Conservation (phyloP, 1,140 invertebrate species). For the Pseudobourletiella spinata region DNA sequence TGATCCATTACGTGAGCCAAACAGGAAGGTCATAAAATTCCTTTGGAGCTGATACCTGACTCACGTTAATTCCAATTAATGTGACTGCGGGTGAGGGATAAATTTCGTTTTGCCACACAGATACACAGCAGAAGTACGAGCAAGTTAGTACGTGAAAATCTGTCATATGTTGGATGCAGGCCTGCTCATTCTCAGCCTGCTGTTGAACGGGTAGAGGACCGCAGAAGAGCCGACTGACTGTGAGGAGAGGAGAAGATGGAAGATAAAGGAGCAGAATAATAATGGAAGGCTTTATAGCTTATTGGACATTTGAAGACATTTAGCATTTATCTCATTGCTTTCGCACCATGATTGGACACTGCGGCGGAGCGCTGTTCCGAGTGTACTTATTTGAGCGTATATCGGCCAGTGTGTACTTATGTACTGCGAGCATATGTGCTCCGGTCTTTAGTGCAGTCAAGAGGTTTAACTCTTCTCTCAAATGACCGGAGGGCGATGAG, state of each 20-base stretch:
- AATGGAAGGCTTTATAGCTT: not conserved
- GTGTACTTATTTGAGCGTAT: too few species aligned
- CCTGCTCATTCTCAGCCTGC: not conserved
- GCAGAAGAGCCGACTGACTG: not conserved
- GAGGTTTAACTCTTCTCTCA: not conserved
- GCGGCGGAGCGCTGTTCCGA: too few species aligned
- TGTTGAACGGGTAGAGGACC: too few species aligned
- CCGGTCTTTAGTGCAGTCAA: not conserved
- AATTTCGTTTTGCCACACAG: not conserved
- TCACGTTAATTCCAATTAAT: slow-evolving; percentile 33
- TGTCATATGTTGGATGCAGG: not conserved
- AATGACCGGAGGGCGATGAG: slow-evolving; percentile 6
- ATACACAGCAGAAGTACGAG: too few species aligned
- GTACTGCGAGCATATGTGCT: not conserved
- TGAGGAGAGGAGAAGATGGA: not conserved
- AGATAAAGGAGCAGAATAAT: not conserved
- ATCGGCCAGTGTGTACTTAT: too few species aligned
- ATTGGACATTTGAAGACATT: not conserved
- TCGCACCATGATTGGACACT: not conserved
- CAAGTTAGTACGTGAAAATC: too few species aligned
- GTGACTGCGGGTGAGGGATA: slow-evolving; percentile 12
- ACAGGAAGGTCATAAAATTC: slow-evolving; percentile 28
- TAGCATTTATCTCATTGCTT: not conserved
- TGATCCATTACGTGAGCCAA: too few species aligned
- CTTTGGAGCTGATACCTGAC: slow-evolving; percentile 4